A percentile compares a stretch with the other conserved stretches of the same genome.
Evolutionary conservation across 2,888 invertebrate genomes (phyloP).

Genomic region (Gymnosoma rotundatum): DNA sequence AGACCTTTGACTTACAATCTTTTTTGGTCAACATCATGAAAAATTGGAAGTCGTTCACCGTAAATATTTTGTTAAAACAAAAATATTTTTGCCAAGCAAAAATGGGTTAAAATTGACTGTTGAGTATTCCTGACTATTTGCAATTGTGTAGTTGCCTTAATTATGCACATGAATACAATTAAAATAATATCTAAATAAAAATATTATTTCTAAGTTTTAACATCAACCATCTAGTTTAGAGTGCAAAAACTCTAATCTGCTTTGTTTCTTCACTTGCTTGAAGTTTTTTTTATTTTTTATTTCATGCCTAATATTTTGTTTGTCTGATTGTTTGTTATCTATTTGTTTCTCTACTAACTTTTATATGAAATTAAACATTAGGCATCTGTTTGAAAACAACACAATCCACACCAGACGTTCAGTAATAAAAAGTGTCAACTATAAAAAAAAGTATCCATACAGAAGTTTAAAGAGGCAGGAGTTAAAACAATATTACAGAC

Average conservation of each 20-base stretch:
- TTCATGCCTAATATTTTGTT: neutral
- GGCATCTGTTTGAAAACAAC: slow-evolving; percentile 74
- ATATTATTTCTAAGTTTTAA: slow-evolving; percentile 38
- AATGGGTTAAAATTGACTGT: slow-evolving; percentile 16
- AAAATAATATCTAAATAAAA: slow-evolving; percentile 28
- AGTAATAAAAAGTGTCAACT: slow-evolving; percentile 38
- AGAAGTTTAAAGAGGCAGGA: slow-evolving; percentile 20
- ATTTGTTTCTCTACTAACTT: slow-evolving; percentile 33
- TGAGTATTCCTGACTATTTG: neutral
- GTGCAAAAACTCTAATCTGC: slow-evolving; percentile 80
- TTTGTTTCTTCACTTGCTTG: slow-evolving; percentile 68
- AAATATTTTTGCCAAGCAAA: neutral
- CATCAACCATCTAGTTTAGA: slow-evolving; percentile 73
- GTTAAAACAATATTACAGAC: neutral
- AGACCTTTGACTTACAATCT: no score
- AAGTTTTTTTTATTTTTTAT: slow-evolving; percentile 27
- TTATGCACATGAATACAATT: slow-evolving; percentile 9
- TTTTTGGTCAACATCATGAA: no score
- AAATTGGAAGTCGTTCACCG: no score
- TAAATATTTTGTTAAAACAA: neutral
- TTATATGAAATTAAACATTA: slow-evolving; percentile 77
- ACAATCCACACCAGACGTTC: slow-evolving; percentile 36
- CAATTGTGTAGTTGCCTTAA: neutral
- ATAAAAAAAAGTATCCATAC: slow-evolving; percentile 19
- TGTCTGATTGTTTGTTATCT: slow-evolving; percentile 6